These are phyloP conservation scores for Barbus barbus DNA, from an alignment of 2,113 vertebrate species.

Conservation along the genomic window DNA sequence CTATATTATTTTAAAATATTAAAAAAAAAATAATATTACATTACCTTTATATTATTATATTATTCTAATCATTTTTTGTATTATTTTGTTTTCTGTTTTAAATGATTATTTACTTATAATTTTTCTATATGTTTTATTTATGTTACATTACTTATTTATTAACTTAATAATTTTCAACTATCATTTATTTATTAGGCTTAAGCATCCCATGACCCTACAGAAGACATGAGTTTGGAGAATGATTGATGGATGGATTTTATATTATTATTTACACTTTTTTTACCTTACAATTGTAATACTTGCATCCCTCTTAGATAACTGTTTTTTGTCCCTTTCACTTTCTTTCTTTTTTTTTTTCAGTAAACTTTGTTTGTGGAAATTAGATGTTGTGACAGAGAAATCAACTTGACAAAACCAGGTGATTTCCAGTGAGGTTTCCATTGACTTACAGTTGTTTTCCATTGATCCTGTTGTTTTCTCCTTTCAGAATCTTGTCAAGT, in stretches of 20 bases:
- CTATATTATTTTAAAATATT: no score
- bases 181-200: no score
- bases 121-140: no score
- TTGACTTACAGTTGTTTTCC: background rate
- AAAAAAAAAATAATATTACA: no score
- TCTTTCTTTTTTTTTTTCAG: background rate
- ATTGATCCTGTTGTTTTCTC: background rate
- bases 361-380: background rate
- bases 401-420: background rate
- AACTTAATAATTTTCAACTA: no score
- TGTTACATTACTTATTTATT: no score
- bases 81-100: no score
- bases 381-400: background rate
- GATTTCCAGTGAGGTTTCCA: constrained; percentile 1
- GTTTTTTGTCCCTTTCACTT: no score
- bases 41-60: no score
- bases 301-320: background rate
- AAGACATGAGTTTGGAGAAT: background rate
- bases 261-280: no score
- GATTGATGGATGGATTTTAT: background rate
- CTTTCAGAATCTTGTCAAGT: background rate
- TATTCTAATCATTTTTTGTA: no score
- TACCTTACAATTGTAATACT: background rate
- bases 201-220: background rate
- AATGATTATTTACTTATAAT: no score